phyloP scores from a whole-genome alignment of 2,888 invertebrate species.

The Melinopterus prodromus region DNA sequence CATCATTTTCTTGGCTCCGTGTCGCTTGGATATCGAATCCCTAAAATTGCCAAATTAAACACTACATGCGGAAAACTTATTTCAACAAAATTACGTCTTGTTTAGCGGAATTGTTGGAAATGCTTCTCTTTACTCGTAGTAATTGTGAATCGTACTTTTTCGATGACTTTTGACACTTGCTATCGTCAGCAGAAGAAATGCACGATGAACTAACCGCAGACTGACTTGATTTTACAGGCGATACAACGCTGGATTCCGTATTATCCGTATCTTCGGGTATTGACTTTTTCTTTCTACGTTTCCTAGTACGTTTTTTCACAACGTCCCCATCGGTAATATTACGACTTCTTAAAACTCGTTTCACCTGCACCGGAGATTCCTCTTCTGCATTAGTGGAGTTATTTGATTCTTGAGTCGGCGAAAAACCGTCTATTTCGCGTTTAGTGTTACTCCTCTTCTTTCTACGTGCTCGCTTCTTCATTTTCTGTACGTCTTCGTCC shows the following conservation, averaged over 20 bases:
- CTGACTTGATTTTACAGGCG: background rate
- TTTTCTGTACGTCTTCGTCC: background rate
- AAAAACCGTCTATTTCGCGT: background rate
- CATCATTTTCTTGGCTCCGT: too few species aligned
- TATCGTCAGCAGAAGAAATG: background rate
- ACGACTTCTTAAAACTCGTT: background rate
- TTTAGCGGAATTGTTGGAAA: background rate
- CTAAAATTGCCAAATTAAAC: too few species aligned
- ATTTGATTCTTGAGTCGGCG: background rate
- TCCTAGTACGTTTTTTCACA: background rate
- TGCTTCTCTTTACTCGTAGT: background rate
- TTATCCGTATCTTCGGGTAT: background rate
- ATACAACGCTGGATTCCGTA: background rate
- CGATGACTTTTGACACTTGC: background rate
- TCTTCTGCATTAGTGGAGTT: background rate
- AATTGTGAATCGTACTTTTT: background rate
- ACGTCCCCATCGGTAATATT: background rate
- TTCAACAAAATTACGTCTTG: background rate
- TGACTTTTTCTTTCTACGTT: background rate
- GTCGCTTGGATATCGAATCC: too few species aligned
- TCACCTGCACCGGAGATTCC: background rate
- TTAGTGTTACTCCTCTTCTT: background rate
- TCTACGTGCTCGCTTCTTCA: background rate
- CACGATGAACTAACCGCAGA: too few species aligned
- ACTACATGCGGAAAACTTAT: too few species aligned